Evolutionary conservation across 2,797 vertebrate genomes (phyloP), one percentile per base, ranked within the genome.

Genomic region (Oreonectes daqikongensis): DNA sequence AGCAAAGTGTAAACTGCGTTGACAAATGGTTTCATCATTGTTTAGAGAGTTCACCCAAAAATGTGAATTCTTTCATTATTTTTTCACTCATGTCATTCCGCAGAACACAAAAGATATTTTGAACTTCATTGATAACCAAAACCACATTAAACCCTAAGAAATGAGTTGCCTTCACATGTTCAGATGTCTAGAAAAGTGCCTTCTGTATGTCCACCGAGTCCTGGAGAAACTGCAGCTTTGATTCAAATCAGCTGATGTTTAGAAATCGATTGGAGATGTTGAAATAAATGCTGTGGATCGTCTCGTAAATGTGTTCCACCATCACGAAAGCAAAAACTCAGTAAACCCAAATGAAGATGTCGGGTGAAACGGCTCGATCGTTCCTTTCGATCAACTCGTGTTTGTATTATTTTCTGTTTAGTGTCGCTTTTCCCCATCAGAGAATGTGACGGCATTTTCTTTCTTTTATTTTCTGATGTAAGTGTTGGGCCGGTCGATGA

Each of bases 161-260:
- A 86, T 84, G 82, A 86, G 87, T 88, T 87, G 89, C 88, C 88
- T 86, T 87, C 86, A 88, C 87, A 86, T 82, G 24, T 38, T 79
- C 88, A 89, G 82, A 85, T 70, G 18, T 89, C 87, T 91, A 89
- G 86, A 84, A 90, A 92, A 92, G 92, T 94, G 93, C 93, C 93
- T 94, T 93, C 89, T 92, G 91, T 91, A 85, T 88, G 86, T 89
- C 86, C 88, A 87, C 88, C 81, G 88, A 89, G 90, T 90, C 90
- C 88, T 84, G 88, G 88, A 90, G 88, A 83, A 88, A 69, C 8
- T 22, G 38, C 67, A 64, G 72, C 55, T 55, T 69, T 5, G 10
- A 42, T 40, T 69, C 6, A 11, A 8, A 38, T 52, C 6, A 3
- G 50, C 1, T 42, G 24, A 32, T 8, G 20, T 59, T 44, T 57